Percentiles rank a stretch among this genome's conserved stretches.
These are phyloP conservation scores for Agonopterix subpropinquella DNA, from an alignment of 2,888 invertebrate genomes.

Conservation along the genomic window DNA sequence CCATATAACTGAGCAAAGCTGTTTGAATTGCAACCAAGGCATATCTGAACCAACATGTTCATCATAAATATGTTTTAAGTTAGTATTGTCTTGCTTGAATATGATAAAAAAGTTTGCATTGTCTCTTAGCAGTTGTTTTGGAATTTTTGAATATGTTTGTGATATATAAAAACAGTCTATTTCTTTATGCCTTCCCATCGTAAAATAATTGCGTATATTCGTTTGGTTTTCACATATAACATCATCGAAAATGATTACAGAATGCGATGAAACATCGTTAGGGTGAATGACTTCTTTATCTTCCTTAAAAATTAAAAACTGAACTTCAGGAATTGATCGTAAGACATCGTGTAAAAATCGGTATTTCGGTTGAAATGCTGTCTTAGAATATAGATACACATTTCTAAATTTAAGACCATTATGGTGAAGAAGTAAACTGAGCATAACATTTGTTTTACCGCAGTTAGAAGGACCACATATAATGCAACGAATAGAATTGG, in stretches of 20 bases:
- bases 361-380: not conserved
- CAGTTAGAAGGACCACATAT: slow-evolving; percentile 17
- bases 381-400: not conserved
- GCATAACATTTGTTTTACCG: slow-evolving; percentile 20
- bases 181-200: not conserved
- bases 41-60: slow-evolving; percentile 24
- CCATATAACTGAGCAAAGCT: slow-evolving; percentile 13
- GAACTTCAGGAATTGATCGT: not conserved
- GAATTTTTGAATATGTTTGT: not conserved
- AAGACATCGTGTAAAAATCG: not conserved
- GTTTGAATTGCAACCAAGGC: slow-evolving; percentile 15
- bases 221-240: slow-evolving; percentile 13
- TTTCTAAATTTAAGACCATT: not conserved
- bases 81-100: not conserved
- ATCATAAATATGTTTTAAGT: not conserved
- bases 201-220: slow-evolving; percentile 6
- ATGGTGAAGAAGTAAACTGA: not conserved
- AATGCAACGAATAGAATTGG: slow-evolving; percentile 10
- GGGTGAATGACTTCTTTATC: slow-evolving; percentile 1
- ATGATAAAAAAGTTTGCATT: too few relatives aligned
- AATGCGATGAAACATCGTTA: slow-evolving; percentile 9
- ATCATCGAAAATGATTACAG: too few relatives aligned
- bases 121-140: not conserved
- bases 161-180: not conserved
- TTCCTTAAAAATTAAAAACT: not conserved